Evolutionary conservation across 1,140 invertebrate species (phyloP).

Genomic region (Saxidomus purpurata): DNA sequence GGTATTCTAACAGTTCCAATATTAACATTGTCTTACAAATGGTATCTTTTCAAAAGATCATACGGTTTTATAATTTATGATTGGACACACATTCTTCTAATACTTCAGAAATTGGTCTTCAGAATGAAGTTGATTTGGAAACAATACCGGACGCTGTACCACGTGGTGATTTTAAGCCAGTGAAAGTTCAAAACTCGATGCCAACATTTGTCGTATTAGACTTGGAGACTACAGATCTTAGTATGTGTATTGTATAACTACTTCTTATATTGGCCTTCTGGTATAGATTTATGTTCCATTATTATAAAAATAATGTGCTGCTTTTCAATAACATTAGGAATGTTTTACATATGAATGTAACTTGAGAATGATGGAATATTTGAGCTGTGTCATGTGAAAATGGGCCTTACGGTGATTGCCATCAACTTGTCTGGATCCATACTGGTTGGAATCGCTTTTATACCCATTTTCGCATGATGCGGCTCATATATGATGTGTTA

Average conservation of each 20-base stretch:
- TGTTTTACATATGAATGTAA: too few species aligned
- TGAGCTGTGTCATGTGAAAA: too few species aligned
- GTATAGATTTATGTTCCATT: neutral
- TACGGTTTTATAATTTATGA: neutral
- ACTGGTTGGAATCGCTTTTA: too few species aligned
- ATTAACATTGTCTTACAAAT: too few species aligned
- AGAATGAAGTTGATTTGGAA: slow-evolving; percentile 29
- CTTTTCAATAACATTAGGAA: too few species aligned
- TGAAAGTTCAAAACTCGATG: neutral
- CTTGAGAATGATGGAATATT: too few species aligned
- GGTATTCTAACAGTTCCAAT: too few species aligned
- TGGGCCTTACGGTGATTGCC: too few species aligned
- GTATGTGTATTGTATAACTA: neutral
- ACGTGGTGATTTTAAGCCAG: slow-evolving; percentile 22
- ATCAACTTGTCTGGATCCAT: too few species aligned
- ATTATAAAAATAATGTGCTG: neutral
- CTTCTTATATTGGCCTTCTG: neutral
- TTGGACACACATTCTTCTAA: neutral
- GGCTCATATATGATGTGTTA: too few species aligned
- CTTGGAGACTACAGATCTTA: slow-evolving; percentile 17
- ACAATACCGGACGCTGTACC: slow-evolving; percentile 38
- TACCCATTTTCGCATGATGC: too few species aligned
- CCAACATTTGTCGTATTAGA: slow-evolving; percentile 15
- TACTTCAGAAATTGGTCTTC: slow-evolving; percentile 38
- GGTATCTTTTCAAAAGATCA: too few species aligned